Conservation (phyloP, 2,113 vertebrate species). For the Crypturellus undulatus region DNA sequence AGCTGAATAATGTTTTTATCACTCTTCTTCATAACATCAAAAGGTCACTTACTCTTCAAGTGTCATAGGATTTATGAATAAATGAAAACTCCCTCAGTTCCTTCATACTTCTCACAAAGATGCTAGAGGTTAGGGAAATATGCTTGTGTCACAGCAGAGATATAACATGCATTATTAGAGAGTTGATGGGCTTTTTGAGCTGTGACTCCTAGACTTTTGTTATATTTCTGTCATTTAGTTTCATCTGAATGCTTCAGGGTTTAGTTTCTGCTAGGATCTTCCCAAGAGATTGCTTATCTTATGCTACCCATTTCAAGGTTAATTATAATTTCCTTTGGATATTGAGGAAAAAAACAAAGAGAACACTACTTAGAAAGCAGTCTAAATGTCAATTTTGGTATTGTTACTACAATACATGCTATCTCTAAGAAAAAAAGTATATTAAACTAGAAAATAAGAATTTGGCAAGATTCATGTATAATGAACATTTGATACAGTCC, state of each 20-base stretch:
- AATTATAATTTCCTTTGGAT: constrained; percentile 1
- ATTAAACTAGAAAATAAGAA: constrained; percentile 6
- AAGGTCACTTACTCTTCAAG: not conserved
- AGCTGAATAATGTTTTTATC: not conserved
- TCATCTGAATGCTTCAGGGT: not conserved
- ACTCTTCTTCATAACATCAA: not conserved
- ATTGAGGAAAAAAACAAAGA: not conserved
- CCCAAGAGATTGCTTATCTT: not conserved
- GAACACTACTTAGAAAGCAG: not conserved
- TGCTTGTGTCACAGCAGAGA: not conserved
- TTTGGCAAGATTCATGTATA: constrained; percentile 39
- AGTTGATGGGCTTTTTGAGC: not conserved
- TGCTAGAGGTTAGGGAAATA: not conserved
- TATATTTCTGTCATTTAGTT: not conserved
- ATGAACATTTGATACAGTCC: constrained; percentile 50
- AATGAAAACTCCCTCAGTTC: not conserved
- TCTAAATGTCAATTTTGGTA: constrained; percentile 42
- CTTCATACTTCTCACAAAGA: not conserved
- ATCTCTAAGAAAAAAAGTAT: not conserved
- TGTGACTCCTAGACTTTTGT: not conserved
- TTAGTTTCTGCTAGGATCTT: not conserved
- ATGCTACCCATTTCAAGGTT: constrained; percentile 15
- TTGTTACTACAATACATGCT: constrained; percentile 12
- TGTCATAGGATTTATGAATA: not conserved
- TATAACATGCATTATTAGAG: not conserved